Evolutionary conservation across 2,797 vertebrate species (phyloP).

Genomic region (Acestrorhynchus altus): DNA sequence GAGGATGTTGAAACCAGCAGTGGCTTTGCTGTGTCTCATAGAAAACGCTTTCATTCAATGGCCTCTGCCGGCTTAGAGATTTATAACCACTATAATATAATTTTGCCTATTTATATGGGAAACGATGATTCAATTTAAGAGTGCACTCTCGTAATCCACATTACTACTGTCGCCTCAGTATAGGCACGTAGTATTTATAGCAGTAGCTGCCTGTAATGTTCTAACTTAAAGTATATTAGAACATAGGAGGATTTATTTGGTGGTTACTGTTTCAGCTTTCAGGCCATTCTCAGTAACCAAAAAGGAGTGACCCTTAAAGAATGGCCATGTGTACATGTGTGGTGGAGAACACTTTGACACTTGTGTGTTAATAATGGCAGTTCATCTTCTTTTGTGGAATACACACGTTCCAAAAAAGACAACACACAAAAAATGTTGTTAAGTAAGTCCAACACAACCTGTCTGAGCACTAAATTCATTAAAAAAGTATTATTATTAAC

Average conservation of each 20-base stretch:
- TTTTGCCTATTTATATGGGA: constrained; percentile 48
- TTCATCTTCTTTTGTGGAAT: neutral
- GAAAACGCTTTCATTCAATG: constrained; percentile 53
- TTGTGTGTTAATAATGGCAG: neutral
- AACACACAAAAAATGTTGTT: neutral
- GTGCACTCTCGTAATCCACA: constrained; percentile 32
- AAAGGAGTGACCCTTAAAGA: neutral
- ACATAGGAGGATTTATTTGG: neutral
- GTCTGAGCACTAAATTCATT: no score
- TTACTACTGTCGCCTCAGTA: constrained; percentile 13
- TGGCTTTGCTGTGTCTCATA: constrained; percentile 34
- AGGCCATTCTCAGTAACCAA: neutral
- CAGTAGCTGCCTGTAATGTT: neutral
- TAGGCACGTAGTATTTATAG: constrained; percentile 38
- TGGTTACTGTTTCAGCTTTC: constrained; percentile 8
- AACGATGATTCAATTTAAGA: constrained; percentile 52
- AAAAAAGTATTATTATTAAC: no score
- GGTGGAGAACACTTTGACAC: neutral
- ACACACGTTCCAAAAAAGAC: neutral
- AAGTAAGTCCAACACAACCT: no score
- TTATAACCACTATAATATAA: constrained; percentile 52
- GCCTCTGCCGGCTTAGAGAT: constrained; percentile 29
- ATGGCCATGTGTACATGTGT: neutral
- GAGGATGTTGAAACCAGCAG: constrained; percentile 41
- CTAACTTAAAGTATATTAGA: constrained; percentile 2